Base-by-base conservation (phyloP, 2,113 vertebrate species). In the Chaenogobius annularis region DNA sequence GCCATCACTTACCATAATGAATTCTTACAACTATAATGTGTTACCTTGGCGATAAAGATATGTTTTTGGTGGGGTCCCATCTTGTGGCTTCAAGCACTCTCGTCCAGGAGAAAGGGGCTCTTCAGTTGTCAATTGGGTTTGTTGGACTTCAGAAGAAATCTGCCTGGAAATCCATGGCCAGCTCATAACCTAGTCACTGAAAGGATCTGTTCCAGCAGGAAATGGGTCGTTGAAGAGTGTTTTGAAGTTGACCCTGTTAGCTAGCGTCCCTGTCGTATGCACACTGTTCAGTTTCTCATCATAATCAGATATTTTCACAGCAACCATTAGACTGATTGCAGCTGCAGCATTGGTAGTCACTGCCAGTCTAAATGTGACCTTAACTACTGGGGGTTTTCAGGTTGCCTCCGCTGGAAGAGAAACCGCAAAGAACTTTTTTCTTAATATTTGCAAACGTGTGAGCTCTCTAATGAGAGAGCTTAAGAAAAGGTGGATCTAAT, bases 401-500 rank as follows among this genome's bases (percentile, higher is more conserved):
- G 90, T 92, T 82, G 87, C 88, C 92, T 81, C 64, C 88, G 91
- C 70, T 90, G 93, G 92, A 91, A 85, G 77, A 79, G 67, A 88
- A 88, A 87, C 83, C 70, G 69, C 78, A 69, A 80, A 66, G 67
- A 40, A 50, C 65, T 79, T 19, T 66, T 79, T 83, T 70, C 63
- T 71, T 73, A 85, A 77, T 75, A 89, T 78, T 86, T 84, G 78
- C 80, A 79, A 69, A 87, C 80, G 83, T 78, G 66, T 81, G 81
- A 82, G 76, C 85, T 87, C 89, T 90, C 87, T 85, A 79, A 81
- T 74, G 80, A 77, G 89, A 78, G 85, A 83, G 87, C 81, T 10
- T 89, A 88, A 84, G 81, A 90, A 90, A 83, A 90, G 87, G 89
- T 92, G 82, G 88, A 88, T 89, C 88, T 93, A 92, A 93, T 93